phyloP scores from a whole-genome alignment of 2,888 invertebrate species.

The Melinopterus prodromus region DNA sequence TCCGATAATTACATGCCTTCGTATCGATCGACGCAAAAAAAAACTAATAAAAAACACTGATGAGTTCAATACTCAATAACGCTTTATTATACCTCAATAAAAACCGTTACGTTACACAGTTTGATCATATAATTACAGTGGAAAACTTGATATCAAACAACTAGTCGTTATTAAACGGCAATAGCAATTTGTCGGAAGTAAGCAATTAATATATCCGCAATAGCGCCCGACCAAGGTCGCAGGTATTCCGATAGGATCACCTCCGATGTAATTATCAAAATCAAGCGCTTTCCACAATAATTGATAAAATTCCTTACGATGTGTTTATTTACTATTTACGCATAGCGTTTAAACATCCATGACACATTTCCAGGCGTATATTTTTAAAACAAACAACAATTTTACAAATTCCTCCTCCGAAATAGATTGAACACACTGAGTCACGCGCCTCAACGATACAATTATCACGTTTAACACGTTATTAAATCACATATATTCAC shows the following conservation, averaged over 20 bases:
- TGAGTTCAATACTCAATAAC: neutral
- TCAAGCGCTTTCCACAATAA: too few species aligned
- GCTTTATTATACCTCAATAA: neutral
- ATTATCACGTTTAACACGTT: neutral
- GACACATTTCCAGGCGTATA: too few species aligned
- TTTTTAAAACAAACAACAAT: neutral
- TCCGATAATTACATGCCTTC: neutral
- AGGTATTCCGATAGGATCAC: neutral
- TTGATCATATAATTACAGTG: neutral
- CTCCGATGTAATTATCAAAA: neutral
- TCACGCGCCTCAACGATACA: neutral
- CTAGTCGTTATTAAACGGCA: neutral
- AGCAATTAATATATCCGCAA: neutral
- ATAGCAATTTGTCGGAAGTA: conserved; percentile 4
- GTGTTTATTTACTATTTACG: too few species aligned
- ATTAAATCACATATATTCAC: neutral
- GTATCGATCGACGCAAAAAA: neutral
- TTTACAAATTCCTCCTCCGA: neutral
- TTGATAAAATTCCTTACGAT: too few species aligned
- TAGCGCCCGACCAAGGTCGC: neutral
- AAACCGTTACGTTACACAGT: neutral
- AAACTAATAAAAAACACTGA: neutral
- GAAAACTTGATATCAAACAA: neutral
- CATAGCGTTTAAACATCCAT: too few species aligned
- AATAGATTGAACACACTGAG: neutral